These are phyloP conservation scores for Dryocosmus kuriphilus DNA, from an alignment of 2,888 invertebrate genomes.

Conservation along the genomic window DNA sequence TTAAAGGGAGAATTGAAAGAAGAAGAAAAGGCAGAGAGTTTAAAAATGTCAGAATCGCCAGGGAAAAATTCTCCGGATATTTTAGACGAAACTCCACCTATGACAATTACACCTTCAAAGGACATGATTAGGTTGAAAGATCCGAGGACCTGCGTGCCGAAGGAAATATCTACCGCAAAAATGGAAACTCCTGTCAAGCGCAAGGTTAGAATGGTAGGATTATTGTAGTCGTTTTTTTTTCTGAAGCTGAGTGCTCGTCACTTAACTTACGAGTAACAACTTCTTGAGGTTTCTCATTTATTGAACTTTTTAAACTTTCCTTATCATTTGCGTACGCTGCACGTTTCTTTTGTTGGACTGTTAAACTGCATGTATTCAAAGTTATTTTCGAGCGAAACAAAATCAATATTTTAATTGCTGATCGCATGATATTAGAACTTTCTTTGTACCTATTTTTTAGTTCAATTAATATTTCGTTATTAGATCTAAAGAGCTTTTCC, in stretches of 20 bases:
- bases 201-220: conserved; percentile 74
- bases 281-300: conserved; percentile 35
- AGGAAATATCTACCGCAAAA: conserved; percentile 70
- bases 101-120: conserved; percentile 19
- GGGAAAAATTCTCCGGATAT: neutral
- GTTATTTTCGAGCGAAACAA: neutral
- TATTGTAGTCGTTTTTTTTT: conserved; percentile 60
- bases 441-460: neutral
- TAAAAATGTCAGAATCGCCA: neutral
- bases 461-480: neutral
- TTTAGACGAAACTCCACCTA: neutral
- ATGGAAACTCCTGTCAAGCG: conserved; percentile 73
- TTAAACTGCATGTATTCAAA: neutral
- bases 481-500: neutral
- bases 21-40: neutral
- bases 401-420: neutral
- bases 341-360: conserved; percentile 5
- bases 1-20: conserved; percentile 23
- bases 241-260: conserved; percentile 53
- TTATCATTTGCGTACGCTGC: conserved; percentile 38
- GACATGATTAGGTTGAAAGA: conserved; percentile 66
- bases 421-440: neutral
- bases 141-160: conserved; percentile 73
- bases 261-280: conserved; percentile 24
- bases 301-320: conserved; percentile 42